Evolutionary conservation across 2,113 vertebrate genomes (phyloP).

Genomic region (Spheniscus mendiculus): DNA sequence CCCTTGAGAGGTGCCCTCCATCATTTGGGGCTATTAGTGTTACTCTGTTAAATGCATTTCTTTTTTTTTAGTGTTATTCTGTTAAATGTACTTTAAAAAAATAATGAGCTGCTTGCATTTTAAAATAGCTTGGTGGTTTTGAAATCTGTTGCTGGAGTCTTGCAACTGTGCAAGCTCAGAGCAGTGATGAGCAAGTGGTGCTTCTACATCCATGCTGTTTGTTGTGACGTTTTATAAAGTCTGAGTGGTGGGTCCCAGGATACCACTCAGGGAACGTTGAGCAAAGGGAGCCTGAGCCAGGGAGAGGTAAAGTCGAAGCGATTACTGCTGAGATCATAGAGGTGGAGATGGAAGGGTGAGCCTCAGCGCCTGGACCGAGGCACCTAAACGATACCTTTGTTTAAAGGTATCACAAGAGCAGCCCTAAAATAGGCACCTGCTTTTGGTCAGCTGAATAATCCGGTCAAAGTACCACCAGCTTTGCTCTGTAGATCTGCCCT

Average conservation of each 20-base stretch:
- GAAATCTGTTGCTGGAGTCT: background rate
- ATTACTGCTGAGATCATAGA: background rate
- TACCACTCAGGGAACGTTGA: accelerated
- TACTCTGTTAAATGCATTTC: accelerated
- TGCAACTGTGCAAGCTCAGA: background rate
- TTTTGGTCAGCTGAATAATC: background rate
- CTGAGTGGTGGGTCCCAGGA: accelerated
- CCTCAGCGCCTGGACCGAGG: background rate
- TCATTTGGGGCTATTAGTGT: accelerated
- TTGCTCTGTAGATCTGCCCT: background rate
- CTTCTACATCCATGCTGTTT: accelerated
- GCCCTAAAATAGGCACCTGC: background rate
- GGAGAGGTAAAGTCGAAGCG: background rate
- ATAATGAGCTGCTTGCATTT: accelerated
- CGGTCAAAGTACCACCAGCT: accelerated
- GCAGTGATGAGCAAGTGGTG: accelerated
- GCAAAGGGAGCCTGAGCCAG: background rate
- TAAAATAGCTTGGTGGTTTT: background rate
- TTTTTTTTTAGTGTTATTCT: background rate
- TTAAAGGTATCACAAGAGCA: background rate
- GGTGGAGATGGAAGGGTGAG: background rate
- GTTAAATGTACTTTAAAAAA: accelerated
- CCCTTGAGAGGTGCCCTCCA: background rate
- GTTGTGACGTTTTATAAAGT: background rate
- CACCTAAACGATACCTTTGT: background rate